Evolutionary conservation across 2,113 vertebrate genomes (phyloP), one percentile per base, ranked within the genome.

Genomic region (Psephotus haematonotus): DNA sequence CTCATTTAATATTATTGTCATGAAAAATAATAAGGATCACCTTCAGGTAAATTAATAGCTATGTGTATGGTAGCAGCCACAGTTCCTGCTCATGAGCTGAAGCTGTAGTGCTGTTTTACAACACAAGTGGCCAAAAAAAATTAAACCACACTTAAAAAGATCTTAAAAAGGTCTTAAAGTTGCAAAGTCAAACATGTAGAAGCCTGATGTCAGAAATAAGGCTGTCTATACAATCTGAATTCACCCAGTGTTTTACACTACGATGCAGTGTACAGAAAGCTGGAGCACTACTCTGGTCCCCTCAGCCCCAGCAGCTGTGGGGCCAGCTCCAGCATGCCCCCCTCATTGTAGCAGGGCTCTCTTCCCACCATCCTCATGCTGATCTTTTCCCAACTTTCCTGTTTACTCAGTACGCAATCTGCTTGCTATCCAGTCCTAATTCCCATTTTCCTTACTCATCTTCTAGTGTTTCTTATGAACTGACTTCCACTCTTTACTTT

Each of bases 21-120:
- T 77, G 72, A 77, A 70, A 75, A 97, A 88, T 94, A 90, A 55
- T 70, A 88, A 79, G 67, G 84, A 74, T 90, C 92, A 71, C 72
- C 37, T 47, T 83, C 71, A 70, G 52, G 74, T 74, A 78, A 90
- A 92, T 78, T 35, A 88, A 86, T 80, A 74, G 49, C 39, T 86
- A 24, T 23, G 44, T 92, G 70, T 80, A 80, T 53, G 60, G 43
- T 47, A 63, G 60, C 3, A 1, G 52, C 72, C 19, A 2, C 82
- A 75, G 60, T 50, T 91, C 68, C 33, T 60, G 85, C 49, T 92
- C 63, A 29, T 12, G 23, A 67, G 75, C 68, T 50, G n/a, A 88
- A 82, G 29, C 69, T 70, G 50, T 55, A 33, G 10, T 12, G 9
- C 27, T 52, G 0, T 11, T 53, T 70, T 37, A 33, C 35, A 52